A percentile compares a stretch with the other conserved stretches of the same genome.
Evolutionary conservation across 2,888 invertebrate genomes (phyloP).

Genomic region (Phortica magna): DNA sequence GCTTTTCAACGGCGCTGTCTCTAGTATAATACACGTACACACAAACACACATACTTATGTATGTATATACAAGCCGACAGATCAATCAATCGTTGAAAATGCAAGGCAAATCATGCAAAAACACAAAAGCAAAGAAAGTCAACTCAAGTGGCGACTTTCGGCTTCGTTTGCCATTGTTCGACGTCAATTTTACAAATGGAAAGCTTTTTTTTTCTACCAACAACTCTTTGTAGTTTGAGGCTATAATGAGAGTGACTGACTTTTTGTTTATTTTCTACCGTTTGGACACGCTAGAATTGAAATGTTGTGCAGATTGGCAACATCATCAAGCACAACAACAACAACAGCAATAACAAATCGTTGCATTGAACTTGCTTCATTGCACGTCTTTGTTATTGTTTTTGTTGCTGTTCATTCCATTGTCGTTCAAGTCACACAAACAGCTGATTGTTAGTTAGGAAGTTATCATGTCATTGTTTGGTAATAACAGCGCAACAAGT

Average conservation of each 20-base stretch:
- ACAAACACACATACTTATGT: too few relatives aligned
- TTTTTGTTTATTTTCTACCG: slow-evolving; percentile 16
- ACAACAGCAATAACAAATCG: slow-evolving; percentile 18
- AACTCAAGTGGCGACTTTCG: slow-evolving; percentile 45
- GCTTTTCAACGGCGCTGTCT: not conserved
- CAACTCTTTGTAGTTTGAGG: not conserved
- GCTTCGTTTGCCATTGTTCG: slow-evolving; percentile 12
- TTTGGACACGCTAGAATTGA: slow-evolving; percentile 61
- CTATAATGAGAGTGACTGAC: slow-evolving; percentile 28
- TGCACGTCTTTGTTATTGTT: slow-evolving; percentile 29
- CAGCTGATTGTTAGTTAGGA: not conserved
- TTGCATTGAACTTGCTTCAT: slow-evolving; percentile 31
- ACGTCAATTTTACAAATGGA: not conserved
- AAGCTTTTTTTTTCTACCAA: too few relatives aligned
- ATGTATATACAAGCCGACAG: not conserved
- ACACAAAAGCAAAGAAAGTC: slow-evolving; percentile 15
- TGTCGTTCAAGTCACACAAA: not conserved
- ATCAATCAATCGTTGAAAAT: slow-evolving; percentile 30
- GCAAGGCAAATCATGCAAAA: slow-evolving; percentile 13
- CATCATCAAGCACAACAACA: slow-evolving; percentile 48
- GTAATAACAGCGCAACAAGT: too few relatives aligned
- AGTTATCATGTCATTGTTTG: too few relatives aligned
- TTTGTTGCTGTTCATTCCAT: not conserved
- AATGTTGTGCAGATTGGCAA: slow-evolving; percentile 52
- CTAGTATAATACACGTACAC: not conserved